phyloP scores from a whole-genome alignment of 2,797 vertebrate species.

The Cyprinella venusta region DNA sequence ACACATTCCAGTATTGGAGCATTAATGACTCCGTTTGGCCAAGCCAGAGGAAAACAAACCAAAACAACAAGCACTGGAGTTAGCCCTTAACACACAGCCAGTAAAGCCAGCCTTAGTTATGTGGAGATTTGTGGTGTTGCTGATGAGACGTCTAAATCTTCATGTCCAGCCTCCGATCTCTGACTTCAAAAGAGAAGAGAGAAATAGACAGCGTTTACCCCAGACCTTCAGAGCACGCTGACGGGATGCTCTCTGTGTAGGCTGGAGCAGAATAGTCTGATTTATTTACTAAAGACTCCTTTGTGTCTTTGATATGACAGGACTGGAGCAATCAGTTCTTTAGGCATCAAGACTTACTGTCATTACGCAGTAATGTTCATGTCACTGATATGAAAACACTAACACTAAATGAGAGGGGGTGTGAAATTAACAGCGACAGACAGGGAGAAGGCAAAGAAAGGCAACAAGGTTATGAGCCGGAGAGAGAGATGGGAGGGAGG shows the following conservation, averaged over 20 bases:
- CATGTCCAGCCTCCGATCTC: conserved; percentile 39
- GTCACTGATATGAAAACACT: conserved; percentile 43
- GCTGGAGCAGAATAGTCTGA: conserved; percentile 29
- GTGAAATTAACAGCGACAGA: conserved; percentile 45
- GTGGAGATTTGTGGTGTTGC: conserved; percentile 25
- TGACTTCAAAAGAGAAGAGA: conserved; percentile 43
- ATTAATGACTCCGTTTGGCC: conserved; percentile 24
- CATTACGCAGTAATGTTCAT: conserved; percentile 45
- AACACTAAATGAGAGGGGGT: conserved; percentile 32
- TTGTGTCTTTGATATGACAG: conserved; percentile 52
- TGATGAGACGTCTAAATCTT: conserved; percentile 34
- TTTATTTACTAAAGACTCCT: conserved; percentile 45
- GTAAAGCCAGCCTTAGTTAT: conserved; percentile 22
- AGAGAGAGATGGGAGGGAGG: conserved; percentile 18
- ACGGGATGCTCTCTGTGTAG: conserved; percentile 26
- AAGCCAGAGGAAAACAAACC: conserved; percentile 4
- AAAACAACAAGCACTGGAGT: conserved; percentile 3
- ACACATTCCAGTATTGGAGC: conserved; percentile 6
- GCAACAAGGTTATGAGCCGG: conserved; percentile 15
- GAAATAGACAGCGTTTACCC: conserved; percentile 10
- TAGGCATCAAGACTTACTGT: conserved; percentile 52
- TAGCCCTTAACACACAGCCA: background rate
- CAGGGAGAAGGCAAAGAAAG: conserved; percentile 19
- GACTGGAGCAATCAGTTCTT: conserved; percentile 45
- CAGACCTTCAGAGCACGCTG: background rate